These are phyloP conservation scores for Cromileptes altivelis DNA, from an alignment of 2,113 vertebrate genomes.

Conservation along the genomic window DNA sequence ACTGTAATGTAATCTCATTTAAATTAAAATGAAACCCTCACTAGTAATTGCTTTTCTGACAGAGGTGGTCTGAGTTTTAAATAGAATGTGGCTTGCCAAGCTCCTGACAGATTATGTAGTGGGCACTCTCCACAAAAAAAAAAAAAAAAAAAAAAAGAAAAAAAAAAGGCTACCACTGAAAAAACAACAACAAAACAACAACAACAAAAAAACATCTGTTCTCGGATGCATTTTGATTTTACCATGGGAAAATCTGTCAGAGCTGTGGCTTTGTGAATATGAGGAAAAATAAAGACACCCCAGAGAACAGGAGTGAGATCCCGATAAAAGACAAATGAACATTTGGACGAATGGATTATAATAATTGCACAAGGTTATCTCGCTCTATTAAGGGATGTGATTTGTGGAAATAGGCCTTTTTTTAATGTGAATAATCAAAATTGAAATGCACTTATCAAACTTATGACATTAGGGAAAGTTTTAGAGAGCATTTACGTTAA, in stretches of 20 bases:
- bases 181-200: not conserved
- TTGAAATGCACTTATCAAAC: not conserved
- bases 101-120: conserved; percentile 71
- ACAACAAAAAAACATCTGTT: conserved; percentile 16
- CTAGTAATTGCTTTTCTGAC: conserved; percentile 86
- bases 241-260: conserved; percentile 34
- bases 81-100: conserved; percentile 73
- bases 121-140: conserved; percentile 44
- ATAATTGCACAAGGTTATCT: conserved; percentile 30
- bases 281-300: conserved; percentile 16
- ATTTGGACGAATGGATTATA: conserved; percentile 40
- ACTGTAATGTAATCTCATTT: conserved; percentile 86
- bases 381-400: conserved; percentile 4
- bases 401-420: conserved; percentile 5
- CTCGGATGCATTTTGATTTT: conserved; percentile 43
- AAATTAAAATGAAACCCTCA: conserved; percentile 86
- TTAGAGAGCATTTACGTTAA: not conserved
- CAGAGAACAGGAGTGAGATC: not conserved
- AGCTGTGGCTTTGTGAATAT: not conserved
- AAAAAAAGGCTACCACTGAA: not conserved
- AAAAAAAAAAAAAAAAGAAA: conserved; percentile 2
- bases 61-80: conserved; percentile 84
- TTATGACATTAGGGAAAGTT: conserved; percentile 14
- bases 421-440: conserved; percentile 14
- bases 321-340: conserved; percentile 22